phyloP scores from a whole-genome alignment of 2,797 vertebrate species.

The Hippopotamyrus pictus region DNA sequence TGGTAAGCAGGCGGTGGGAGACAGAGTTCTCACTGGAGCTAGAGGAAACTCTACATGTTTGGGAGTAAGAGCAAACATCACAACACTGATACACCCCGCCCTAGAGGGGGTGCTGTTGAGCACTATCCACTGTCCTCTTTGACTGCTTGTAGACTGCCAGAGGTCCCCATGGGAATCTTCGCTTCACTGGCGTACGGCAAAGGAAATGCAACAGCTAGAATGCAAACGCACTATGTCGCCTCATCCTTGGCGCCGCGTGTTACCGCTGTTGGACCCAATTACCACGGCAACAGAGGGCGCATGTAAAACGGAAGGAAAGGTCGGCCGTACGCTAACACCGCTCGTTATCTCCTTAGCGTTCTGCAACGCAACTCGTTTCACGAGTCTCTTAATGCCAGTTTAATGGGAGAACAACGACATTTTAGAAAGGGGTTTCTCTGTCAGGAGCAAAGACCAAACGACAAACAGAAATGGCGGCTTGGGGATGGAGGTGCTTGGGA shows the following conservation, averaged over 20 bases:
- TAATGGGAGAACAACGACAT: constrained; percentile 37
- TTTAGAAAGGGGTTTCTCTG: neutral
- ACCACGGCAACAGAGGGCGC: neutral
- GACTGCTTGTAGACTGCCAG: neutral
- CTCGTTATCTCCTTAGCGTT: constrained; percentile 23
- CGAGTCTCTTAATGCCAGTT: constrained; percentile 29
- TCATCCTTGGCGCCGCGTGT: neutral
- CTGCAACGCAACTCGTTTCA: constrained; percentile 48
- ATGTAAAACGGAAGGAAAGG: constrained; percentile 26
- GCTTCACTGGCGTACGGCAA: neutral
- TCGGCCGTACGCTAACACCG: constrained; percentile 46
- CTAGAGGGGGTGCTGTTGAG: neutral
- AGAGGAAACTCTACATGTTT: neutral
- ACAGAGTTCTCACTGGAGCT: constrained; percentile 37
- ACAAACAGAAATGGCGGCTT: constrained; percentile 8
- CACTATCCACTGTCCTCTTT: neutral
- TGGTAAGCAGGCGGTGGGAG: constrained; percentile 44
- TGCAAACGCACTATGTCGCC: neutral
- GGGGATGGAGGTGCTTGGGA: neutral
- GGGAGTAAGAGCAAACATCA: neutral
- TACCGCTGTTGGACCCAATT: neutral
- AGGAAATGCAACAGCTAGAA: neutral
- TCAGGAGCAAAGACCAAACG: neutral
- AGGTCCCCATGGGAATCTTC: neutral
- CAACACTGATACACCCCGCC: neutral